Evolutionary conservation across 2,888 invertebrate genomes (phyloP), one percentile per base, ranked within the genome.

Genomic region (Ptilodon capucinus): DNA sequence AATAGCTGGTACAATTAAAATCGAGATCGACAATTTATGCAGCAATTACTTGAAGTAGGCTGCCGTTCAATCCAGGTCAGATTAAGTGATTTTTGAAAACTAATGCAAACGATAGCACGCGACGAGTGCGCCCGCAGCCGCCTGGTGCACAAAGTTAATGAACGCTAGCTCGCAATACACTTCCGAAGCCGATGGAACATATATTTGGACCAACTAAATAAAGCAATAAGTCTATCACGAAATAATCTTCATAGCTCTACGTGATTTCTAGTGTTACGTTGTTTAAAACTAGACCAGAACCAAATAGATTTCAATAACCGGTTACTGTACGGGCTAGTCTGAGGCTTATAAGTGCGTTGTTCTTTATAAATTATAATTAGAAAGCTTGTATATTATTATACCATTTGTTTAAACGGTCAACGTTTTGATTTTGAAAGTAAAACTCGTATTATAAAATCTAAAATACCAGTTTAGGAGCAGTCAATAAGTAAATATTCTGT

Each of bases 11-110:
- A 84, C 81, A 81, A 86, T 81, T 81, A 81, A 83, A 79, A 80
- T 68, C 69, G 78, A 74, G 72, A 74, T 73, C 82, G 76, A 81
- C 75, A 84, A 86, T 85, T 86, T 86, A 86, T 87, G 78, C 86
- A 81, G 86, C 86, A 86, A 86, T 87, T 85, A 87, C 75, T 81
- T 80, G 81, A 75, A 80, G 84, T 81, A 79, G 74, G 74, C 79
- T 79, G 74, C 70, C 83, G 79, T 83, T 84, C 84, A 77, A 88
- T 86, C 80, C 82, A 79, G 87, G 86, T 87, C 88, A 86, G 84
- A 86, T 84, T 84, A 85, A 89, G 86, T 87, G 86, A 85, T 87
- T 87, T 84, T 87, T 81, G 79, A 84, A 65, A 86, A 87, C 83
- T 86, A 88, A 87, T 83, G 83, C 83, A 83, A 84, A 81, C 86